phyloP scores from a whole-genome alignment of 1,140 invertebrate species.

The Pogonognathellus flavescens region DNA sequence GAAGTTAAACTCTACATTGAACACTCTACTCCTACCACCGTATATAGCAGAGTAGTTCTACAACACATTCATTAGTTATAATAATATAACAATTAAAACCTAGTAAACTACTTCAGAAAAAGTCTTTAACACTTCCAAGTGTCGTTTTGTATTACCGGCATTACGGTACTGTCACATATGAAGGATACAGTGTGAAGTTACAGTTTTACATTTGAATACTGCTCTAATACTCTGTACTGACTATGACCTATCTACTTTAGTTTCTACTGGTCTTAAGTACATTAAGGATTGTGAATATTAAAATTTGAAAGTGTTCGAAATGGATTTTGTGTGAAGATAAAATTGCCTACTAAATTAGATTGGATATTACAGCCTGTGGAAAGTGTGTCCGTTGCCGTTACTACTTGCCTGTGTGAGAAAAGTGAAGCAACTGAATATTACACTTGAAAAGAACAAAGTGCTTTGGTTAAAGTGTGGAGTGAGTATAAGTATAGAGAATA shows the following conservation, averaged over 20 bases:
- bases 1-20: conserved; percentile 23
- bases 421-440: background rate
- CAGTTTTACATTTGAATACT: background rate
- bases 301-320: conserved; percentile 40
- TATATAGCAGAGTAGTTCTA: no score
- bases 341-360: background rate
- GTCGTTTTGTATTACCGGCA: background rate
- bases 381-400: conserved; percentile 47
- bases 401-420: background rate
- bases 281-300: conserved; percentile 1
- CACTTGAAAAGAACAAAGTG: background rate
- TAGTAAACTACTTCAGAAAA: background rate
- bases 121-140: background rate
- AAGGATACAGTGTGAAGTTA: background rate
- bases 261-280: background rate
- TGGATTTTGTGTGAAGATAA: conserved; percentile 15
- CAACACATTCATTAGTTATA: no score
- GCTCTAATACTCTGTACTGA: background rate
- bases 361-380: background rate
- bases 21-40: background rate
- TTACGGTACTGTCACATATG: conserved; percentile 1
- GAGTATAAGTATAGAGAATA: background rate
- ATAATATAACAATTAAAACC: background rate
- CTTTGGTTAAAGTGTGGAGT: background rate
- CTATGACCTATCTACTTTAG: background rate